phyloP scores from a whole-genome alignment of 2,888 invertebrate genomes.

The Cataglyphis cursor region DNA sequence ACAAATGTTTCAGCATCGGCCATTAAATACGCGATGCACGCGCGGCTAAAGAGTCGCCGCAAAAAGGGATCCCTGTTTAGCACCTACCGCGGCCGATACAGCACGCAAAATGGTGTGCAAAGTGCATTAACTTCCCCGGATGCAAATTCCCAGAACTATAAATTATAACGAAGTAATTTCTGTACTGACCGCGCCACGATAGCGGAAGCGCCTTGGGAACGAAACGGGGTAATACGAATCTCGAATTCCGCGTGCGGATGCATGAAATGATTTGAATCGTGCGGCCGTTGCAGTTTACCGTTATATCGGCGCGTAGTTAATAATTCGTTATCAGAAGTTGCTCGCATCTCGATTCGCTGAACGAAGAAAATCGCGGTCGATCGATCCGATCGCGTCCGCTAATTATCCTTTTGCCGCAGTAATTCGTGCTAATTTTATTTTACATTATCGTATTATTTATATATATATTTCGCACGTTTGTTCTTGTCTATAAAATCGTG shows the following conservation, averaged over 20 bases:
- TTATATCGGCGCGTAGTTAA: conserved; percentile 49
- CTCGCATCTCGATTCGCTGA: not conserved
- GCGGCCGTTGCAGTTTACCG: conserved; percentile 50
- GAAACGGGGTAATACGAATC: conserved; percentile 63
- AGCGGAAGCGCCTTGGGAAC: conserved; percentile 71
- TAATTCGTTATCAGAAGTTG: conserved; percentile 48
- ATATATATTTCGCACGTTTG: not conserved
- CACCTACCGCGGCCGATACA: conserved; percentile 39
- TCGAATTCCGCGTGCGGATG: conserved; percentile 51
- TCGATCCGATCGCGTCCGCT: not conserved
- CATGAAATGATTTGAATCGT: conserved; percentile 67
- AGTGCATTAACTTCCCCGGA: conserved; percentile 56
- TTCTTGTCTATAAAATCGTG: not conserved
- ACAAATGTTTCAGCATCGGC: conserved; percentile 21
- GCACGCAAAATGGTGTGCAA: conserved; percentile 50
- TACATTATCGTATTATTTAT: not conserved
- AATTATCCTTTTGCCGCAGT: conserved; percentile 8
- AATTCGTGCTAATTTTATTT: not conserved
- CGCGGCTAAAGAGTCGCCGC: conserved; percentile 22
- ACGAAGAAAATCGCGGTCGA: conserved; percentile 8
- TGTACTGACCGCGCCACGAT: conserved; percentile 63
- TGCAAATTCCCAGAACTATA: conserved; percentile 65
- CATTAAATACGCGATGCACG: conserved; percentile 31
- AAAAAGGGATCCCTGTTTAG: conserved; percentile 41
- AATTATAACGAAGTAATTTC: conserved; percentile 74